Conservation (phyloP, 2,797 vertebrate genomes). For the Lindbergichthys nudifrons region DNA sequence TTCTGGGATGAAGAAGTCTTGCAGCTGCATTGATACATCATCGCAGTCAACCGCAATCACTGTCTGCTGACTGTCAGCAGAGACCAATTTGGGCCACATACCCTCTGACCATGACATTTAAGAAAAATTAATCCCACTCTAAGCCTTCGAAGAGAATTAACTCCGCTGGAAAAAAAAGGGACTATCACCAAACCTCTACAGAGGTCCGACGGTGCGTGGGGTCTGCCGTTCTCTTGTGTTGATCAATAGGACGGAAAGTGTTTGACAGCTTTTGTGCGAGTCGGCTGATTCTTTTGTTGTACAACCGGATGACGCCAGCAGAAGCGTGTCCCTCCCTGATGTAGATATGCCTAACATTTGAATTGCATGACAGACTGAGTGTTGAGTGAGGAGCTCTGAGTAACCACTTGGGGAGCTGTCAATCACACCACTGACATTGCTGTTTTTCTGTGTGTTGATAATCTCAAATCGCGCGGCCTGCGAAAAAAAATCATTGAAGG, state of each 20-base stretch:
- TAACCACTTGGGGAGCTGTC: slow-evolving; percentile 49
- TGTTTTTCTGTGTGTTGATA: slow-evolving; percentile 25
- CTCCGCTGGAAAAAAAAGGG: slow-evolving; percentile 30
- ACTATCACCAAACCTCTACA: slow-evolving; percentile 34
- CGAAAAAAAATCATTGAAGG: not conserved
- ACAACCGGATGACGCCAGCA: slow-evolving; percentile 14
- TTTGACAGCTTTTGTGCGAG: slow-evolving; percentile 49
- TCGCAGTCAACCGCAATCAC: slow-evolving; percentile 72
- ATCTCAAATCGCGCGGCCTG: not conserved
- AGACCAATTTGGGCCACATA: slow-evolving; percentile 73
- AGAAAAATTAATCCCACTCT: slow-evolving; percentile 69
- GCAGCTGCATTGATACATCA: slow-evolving; percentile 78
- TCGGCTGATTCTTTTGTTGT: slow-evolving; percentile 33
- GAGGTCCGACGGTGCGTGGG: slow-evolving; percentile 1
- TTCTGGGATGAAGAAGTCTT: slow-evolving; percentile 71
- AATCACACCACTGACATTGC: slow-evolving; percentile 24
- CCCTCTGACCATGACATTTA: slow-evolving; percentile 76
- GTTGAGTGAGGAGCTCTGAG: slow-evolving; percentile 40
- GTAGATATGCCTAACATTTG: slow-evolving; percentile 32
- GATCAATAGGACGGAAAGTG: slow-evolving; percentile 46
- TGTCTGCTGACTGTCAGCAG: slow-evolving; percentile 68
- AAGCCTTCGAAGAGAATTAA: slow-evolving; percentile 66
- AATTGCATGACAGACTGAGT: slow-evolving; percentile 33
- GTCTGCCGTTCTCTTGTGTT: slow-evolving; percentile 37
- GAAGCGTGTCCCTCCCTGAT: slow-evolving; percentile 17